These are phyloP conservation scores for Paralichthys olivaceus DNA, from an alignment of 2,113 vertebrate species.

Conservation along the genomic window DNA sequence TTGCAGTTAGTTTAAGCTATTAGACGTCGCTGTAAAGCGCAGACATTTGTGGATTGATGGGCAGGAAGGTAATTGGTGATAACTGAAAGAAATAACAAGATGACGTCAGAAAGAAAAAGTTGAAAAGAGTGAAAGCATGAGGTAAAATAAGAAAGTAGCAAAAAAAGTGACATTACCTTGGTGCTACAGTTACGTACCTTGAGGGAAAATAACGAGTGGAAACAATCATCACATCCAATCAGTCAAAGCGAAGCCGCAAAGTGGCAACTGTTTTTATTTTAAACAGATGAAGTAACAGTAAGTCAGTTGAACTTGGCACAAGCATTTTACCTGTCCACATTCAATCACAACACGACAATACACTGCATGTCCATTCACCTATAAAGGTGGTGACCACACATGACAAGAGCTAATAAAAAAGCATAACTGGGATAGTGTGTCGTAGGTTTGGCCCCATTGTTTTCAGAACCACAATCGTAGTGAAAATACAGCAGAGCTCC, in stretches of 20 bases:
- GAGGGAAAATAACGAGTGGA: conserved; percentile 51
- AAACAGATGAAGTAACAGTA: conserved; percentile 39
- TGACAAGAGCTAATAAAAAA: conserved; percentile 21
- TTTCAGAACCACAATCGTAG: neutral
- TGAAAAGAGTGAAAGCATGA: neutral
- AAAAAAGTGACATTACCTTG: conserved; percentile 45
- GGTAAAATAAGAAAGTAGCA: conserved; percentile 21
- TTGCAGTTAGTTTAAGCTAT: conserved; percentile 71
- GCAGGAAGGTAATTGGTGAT: conserved; percentile 50
- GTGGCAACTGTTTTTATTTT: conserved; percentile 52
- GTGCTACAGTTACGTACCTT: conserved; percentile 31
- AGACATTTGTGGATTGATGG: conserved; percentile 52
- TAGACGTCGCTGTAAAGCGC: conserved; percentile 55
- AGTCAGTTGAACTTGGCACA: neutral
- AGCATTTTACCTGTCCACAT: conserved; percentile 18
- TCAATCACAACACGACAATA: conserved; percentile 13
- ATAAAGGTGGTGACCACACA: conserved; percentile 12
- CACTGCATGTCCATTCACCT: conserved; percentile 5
- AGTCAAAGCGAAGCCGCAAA: conserved; percentile 44
- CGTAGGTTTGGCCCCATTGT: conserved; percentile 11
- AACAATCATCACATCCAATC: conserved; percentile 60
- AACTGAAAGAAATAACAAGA: conserved; percentile 39
- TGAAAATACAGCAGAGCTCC: neutral
- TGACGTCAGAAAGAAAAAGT: neutral
- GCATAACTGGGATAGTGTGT: conserved; percentile 8